Conservation (phyloP, 2,113 vertebrate genomes). For the Oxyura jamaicensis region DNA sequence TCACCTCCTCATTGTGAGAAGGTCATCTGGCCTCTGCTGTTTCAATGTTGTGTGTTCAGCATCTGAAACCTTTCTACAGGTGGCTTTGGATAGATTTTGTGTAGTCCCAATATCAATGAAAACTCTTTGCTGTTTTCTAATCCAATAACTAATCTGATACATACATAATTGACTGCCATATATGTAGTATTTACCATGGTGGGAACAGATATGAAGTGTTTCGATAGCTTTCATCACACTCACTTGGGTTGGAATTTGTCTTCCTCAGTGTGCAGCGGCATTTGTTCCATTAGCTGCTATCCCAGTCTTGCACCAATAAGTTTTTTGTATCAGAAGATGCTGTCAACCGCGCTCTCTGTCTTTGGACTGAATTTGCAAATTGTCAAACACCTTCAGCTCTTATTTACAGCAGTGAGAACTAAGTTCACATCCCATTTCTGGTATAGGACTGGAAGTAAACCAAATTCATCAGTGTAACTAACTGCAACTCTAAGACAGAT, state of each 20-base stretch:
- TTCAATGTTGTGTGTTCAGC: not conserved
- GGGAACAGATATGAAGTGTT: not conserved
- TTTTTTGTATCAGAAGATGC: not conserved
- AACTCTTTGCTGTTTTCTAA: not conserved
- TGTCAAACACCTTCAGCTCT: not conserved
- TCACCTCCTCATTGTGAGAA: not conserved
- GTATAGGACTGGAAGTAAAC: not conserved
- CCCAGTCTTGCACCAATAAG: fast-evolving
- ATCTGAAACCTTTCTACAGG: not conserved
- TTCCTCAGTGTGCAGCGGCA: not conserved
- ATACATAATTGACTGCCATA: not conserved
- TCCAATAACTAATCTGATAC: too few relatives aligned
- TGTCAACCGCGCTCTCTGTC: not conserved
- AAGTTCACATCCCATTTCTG: not conserved
- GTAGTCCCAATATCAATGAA: not conserved
- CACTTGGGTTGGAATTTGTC: not conserved
- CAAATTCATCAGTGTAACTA: not conserved
- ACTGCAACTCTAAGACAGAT: not conserved
- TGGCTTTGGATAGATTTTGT: not conserved
- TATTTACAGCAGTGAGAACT: not conserved
- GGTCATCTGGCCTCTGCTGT: not conserved
- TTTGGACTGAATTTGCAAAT: not conserved
- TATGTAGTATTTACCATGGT: not conserved
- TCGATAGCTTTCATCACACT: not conserved
- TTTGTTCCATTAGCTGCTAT: fast-evolving